Conservation (phyloP, 1,140 invertebrate genomes). For the Aradophagus sp. region DNA sequence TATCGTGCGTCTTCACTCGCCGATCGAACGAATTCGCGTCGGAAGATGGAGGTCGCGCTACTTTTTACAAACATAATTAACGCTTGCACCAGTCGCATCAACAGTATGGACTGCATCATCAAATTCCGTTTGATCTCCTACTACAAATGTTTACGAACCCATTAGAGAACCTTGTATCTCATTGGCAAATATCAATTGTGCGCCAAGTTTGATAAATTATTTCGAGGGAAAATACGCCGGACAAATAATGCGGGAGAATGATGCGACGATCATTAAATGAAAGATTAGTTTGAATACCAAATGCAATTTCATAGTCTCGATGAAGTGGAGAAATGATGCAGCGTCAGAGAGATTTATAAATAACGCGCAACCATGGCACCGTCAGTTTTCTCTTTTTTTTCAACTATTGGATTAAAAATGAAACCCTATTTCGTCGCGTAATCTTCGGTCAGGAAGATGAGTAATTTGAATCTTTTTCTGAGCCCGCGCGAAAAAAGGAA, state of each 20-base stretch:
- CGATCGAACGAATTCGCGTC: too few relatives aligned
- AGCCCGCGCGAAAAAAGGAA: too few relatives aligned
- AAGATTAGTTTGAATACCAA: constrained; percentile 14
- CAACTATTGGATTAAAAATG: constrained; percentile 9
- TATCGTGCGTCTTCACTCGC: too few relatives aligned
- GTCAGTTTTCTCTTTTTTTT: background rate
- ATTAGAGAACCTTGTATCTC: constrained; percentile 62
- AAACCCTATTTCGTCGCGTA: too few relatives aligned
- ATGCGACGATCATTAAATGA: constrained; percentile 8
- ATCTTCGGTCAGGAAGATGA: too few relatives aligned
- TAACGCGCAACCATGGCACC: background rate
- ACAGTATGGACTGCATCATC: too few relatives aligned
- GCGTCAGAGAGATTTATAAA: constrained; percentile 5
- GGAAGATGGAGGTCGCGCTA: too few relatives aligned
- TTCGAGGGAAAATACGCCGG: constrained; percentile 19
- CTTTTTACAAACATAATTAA: too few relatives aligned
- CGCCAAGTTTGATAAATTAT: constrained; percentile 27
- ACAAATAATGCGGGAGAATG: constrained; percentile 27
- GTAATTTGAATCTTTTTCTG: too few relatives aligned
- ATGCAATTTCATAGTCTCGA: too few relatives aligned
- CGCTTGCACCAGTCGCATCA: too few relatives aligned
- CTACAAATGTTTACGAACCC: constrained; percentile 66
- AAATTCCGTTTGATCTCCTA: constrained; percentile 62
- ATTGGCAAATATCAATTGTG: constrained; percentile 44
- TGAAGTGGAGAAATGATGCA: background rate